Base-by-base conservation (phyloP, 2,797 vertebrate genomes). In the Phylloscopus collybita region DNA sequence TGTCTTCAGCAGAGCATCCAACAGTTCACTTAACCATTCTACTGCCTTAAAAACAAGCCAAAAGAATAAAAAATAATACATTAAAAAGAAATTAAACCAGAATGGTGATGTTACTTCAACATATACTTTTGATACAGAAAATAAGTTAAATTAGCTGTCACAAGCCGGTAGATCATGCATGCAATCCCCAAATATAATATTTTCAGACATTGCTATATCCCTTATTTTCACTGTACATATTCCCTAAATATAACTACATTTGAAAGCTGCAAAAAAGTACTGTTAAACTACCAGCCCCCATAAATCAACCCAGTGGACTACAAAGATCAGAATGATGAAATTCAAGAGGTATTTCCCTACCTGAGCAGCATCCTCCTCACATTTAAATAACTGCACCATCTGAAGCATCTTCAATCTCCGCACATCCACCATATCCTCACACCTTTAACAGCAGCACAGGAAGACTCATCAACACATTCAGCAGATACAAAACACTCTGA, bases 361-460 rank as follows among this genome's bases (percentile, higher is more conserved):
- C 98, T 99, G 99, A 76, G 98, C 98, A 87, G 99, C 99, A 44
- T 99, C 99, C 95, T 99, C 99, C 97, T 99, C 99, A 96, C 99
- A 99, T 97, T 99, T 99, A 97, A 99, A 99, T 86, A 99, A 97
- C 89, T 99, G 99, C 32, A 99, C 99, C 99, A 99, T 99, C 97
- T 99, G 99, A 59, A 99, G 98, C 99, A 99, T 99, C 98, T 99
- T 99, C 95, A 99, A 97, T 85, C 99, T 98, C 83, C 99, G 98
- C 50, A 99, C 99, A 6, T 99, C 99, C 82, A 99, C 99, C 99
- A 99, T 99, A 97, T 99, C 99, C 97, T 99, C 99, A 98, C 99
- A 99, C 97, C 99, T 99, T 88, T 18, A 93, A 92, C 3, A 90
- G 59, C 1, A 80, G 27, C 42, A 95, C 67, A 88, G 56, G 34